A percentile compares a stretch with the other conserved stretches of the same genome.
Conservation (phyloP, 2,888 invertebrate genomes). For the Slavum lentiscoides region DNA sequence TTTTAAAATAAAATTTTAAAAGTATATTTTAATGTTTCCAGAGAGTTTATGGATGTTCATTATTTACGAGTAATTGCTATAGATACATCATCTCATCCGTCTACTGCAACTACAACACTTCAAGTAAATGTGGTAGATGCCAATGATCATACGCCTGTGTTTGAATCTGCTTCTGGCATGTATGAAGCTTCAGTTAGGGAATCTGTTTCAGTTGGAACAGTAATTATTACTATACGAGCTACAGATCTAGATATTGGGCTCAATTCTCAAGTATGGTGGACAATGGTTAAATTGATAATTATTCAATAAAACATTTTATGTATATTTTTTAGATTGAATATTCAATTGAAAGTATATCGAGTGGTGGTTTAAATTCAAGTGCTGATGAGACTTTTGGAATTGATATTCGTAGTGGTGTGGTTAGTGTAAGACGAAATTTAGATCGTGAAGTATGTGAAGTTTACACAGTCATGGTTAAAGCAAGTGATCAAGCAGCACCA, state of each 20-base stretch:
- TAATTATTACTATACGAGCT: conserved; percentile 86
- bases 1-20: not conserved
- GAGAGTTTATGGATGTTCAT: conserved; percentile 86
- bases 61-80: conserved; percentile 89
- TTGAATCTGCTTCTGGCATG: conserved; percentile 76
- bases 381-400: conserved; percentile 77
- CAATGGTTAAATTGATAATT: not conserved
- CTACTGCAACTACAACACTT: conserved; percentile 86
- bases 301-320: not conserved
- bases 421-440: conserved; percentile 77
- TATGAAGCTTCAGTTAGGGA: conserved; percentile 89
- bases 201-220: conserved; percentile 83
- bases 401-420: conserved; percentile 81
- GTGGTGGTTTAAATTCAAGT: conserved; percentile 64
- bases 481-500: conserved; percentile 81
- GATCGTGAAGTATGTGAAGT: conserved; percentile 87
- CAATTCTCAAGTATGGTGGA: conserved; percentile 74
- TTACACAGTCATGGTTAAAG: conserved; percentile 82
- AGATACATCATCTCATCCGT: conserved; percentile 84
- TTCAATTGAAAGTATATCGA: conserved; percentile 73
- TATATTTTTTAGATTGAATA: conserved; percentile 68
- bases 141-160: conserved; percentile 92
- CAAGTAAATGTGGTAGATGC: conserved; percentile 89
- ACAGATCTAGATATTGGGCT: conserved; percentile 89
- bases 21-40: conserved; percentile 41